Percentiles rank a stretch among this genome's conserved stretches.
phyloP scores from a whole-genome alignment of 1,140 invertebrate species.

The Pogonomyrmex californicus region DNA sequence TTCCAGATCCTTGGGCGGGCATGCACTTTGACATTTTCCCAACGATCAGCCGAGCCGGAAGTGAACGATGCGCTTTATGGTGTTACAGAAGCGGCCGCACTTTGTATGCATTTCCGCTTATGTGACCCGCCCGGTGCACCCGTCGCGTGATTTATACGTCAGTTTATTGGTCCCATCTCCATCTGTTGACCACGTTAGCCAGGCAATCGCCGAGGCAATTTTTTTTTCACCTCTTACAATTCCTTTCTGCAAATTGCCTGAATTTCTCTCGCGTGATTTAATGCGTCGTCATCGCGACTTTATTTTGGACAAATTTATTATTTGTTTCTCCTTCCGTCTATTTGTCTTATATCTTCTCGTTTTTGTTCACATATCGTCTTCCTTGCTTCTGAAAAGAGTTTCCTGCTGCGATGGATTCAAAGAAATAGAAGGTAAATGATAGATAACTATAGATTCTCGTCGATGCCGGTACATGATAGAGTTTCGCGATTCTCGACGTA shows the following conservation, averaged over 20 bases:
- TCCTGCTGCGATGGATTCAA: not conserved
- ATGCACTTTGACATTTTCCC: conserved; percentile 28
- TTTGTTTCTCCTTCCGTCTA: not conserved
- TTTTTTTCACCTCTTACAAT: not conserved
- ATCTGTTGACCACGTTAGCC: not conserved
- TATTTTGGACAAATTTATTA: not conserved
- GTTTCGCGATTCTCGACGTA: not conserved
- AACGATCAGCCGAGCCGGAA: conserved; percentile 26
- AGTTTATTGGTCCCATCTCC: not conserved
- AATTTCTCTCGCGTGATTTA: not conserved
- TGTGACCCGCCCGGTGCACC: conserved; percentile 1
- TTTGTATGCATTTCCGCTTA: conserved; percentile 33
- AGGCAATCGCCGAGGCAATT: not conserved
- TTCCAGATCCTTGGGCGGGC: not conserved
- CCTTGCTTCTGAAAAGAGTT: not conserved
- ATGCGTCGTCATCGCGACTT: not conserved
- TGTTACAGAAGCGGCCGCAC: not conserved
- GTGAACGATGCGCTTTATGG: conserved; percentile 34
- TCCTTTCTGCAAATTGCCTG: not conserved
- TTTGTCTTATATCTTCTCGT: not conserved
- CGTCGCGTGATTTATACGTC: conserved; percentile 42
- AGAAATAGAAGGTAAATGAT: conserved; percentile 29
- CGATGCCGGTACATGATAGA: not conserved
- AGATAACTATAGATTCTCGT: not conserved
- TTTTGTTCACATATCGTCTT: not conserved